Conservation (phyloP, 1,140 invertebrate species). For the Lordiphosa collinella region DNA sequence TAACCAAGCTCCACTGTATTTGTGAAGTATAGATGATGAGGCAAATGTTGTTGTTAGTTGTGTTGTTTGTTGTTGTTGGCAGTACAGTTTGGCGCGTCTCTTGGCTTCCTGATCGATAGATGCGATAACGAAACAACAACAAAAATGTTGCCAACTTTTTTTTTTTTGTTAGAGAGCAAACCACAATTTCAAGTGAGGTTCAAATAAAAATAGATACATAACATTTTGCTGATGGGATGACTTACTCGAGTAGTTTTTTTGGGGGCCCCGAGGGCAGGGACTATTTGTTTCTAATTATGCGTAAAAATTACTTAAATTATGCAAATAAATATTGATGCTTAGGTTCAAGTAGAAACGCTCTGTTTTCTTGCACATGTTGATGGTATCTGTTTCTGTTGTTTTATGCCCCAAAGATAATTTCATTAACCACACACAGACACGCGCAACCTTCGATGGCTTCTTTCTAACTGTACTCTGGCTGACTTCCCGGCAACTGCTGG, state of each 20-base stretch:
- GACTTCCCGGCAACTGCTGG: too few relatives aligned
- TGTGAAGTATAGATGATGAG: too few relatives aligned
- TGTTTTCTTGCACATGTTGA: slow-evolving; percentile 12
- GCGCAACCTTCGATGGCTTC: background rate
- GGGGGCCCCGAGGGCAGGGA: too few relatives aligned
- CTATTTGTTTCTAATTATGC: too few relatives aligned
- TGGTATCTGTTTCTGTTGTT: slow-evolving; percentile 1
- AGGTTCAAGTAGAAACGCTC: background rate
- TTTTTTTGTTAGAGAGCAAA: background rate
- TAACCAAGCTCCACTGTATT: slow-evolving; percentile 1
- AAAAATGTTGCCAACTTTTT: background rate
- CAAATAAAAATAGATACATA: background rate
- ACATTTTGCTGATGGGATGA: background rate
- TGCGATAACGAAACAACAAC: background rate
- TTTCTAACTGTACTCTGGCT: too few relatives aligned
- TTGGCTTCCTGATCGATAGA: slow-evolving; percentile 5
- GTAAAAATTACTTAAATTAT: background rate
- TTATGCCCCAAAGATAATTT: slow-evolving; percentile 26
- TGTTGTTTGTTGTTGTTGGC: slow-evolving; percentile 1
- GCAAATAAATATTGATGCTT: background rate
- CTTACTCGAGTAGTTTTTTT: background rate
- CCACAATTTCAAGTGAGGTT: background rate
- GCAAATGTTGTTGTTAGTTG: too few relatives aligned
- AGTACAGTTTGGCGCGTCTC: slow-evolving; percentile 6
- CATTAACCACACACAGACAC: slow-evolving; percentile 23